Evolutionary conservation across 2,797 vertebrate species (phyloP).

Genomic region (Clarias platycephalus): DNA sequence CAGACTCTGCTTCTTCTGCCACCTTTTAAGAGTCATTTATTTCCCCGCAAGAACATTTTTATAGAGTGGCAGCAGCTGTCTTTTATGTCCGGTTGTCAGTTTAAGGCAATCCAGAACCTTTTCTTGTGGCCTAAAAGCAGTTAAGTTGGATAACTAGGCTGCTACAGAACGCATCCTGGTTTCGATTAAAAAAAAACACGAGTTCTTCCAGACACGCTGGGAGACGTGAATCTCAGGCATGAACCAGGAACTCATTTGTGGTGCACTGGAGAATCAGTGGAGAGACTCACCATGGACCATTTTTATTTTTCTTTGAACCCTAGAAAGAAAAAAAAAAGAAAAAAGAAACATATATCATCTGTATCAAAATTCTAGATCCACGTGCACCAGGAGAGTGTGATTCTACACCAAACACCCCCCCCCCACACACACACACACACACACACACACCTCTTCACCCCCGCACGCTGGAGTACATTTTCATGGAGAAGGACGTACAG

Average conservation of each 20-base stretch:
- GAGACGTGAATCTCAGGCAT: too few species aligned
- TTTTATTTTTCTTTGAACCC: too few species aligned
- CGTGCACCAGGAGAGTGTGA: background rate
- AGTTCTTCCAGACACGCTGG: background rate
- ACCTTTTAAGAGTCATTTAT: background rate
- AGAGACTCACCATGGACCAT: too few species aligned
- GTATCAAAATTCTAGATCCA: too few species aligned
- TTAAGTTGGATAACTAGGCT: background rate
- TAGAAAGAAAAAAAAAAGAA: too few species aligned
- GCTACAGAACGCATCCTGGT: background rate
- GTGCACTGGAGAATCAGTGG: too few species aligned
- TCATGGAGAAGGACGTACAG: background rate
- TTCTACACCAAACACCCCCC: background rate
- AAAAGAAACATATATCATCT: too few species aligned
- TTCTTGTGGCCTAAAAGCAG: background rate
- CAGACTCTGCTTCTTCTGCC: background rate
- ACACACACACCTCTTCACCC: background rate
- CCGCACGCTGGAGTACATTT: background rate
- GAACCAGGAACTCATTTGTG: background rate
- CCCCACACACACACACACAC: too few species aligned
- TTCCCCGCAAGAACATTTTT: constrained; percentile 12
- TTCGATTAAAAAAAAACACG: background rate
- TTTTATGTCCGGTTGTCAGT: background rate
- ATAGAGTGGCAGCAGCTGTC: constrained; percentile 7
- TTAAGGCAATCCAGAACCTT: background rate